Evolutionary conservation across 2,888 invertebrate genomes (phyloP).

Genomic region (Zaprionus lineosus): DNA sequence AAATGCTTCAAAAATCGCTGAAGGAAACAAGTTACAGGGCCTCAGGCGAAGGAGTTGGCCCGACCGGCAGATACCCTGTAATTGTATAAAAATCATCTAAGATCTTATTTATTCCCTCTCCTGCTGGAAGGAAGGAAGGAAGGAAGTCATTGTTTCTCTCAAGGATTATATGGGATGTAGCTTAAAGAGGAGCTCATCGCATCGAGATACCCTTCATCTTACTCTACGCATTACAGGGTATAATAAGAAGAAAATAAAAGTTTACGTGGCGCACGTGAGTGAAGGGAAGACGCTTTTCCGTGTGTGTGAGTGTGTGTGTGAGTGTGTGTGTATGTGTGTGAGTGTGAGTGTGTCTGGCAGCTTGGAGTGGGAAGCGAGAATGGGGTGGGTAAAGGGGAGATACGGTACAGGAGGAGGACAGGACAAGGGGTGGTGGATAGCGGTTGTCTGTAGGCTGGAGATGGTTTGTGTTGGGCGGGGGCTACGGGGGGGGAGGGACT

Average conservation of each 20-base stretch:
- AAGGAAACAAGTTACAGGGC: constrained; percentile 30
- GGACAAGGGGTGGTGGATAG: not conserved
- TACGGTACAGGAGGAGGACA: not conserved
- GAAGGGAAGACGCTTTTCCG: not conserved
- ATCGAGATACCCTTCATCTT: too few relatives aligned
- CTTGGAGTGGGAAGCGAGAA: not conserved
- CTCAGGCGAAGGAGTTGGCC: constrained; percentile 31
- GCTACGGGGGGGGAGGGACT: not conserved
- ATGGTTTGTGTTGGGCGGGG: accelerated
- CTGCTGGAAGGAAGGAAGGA: too few relatives aligned
- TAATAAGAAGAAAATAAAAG: constrained; percentile 48
- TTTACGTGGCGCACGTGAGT: constrained; percentile 57
- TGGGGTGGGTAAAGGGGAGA: not conserved
- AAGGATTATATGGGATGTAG: too few relatives aligned
- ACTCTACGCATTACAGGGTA: too few relatives aligned
- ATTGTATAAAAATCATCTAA: too few relatives aligned
- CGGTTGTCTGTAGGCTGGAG: not conserved
- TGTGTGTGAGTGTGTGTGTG: too few relatives aligned
- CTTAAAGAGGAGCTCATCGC: too few relatives aligned
- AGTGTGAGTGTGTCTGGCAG: constrained; percentile 6
- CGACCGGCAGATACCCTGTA: too few relatives aligned
- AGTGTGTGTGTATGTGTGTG: too few relatives aligned
- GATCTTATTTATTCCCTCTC: too few relatives aligned
- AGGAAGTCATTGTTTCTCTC: too few relatives aligned
- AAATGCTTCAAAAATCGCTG: constrained; percentile 54